Evolutionary conservation across 1,140 invertebrate genomes (phyloP).

Genomic region (Formica exsecta): DNA sequence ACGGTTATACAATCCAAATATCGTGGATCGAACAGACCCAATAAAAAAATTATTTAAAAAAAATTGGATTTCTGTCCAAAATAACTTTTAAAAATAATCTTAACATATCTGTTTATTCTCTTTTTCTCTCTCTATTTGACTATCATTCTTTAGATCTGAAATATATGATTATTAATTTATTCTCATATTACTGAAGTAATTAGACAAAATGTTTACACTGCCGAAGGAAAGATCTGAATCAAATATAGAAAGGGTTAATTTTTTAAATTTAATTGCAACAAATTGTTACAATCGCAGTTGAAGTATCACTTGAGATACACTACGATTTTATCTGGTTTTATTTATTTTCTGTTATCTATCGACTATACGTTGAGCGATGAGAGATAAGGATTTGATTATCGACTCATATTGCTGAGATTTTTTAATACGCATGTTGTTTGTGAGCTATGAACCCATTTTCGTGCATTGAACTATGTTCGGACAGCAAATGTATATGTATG

Average conservation of each 20-base stretch:
- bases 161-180: background rate
- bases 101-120: background rate
- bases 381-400: slow-evolving; percentile 33
- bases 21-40: background rate
- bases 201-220: slow-evolving; percentile 4
- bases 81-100: background rate
- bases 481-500: too few relatives aligned
- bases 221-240: background rate
- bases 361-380: background rate
- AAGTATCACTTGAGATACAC: slow-evolving; percentile 42
- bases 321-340: background rate
- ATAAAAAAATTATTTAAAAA: background rate
- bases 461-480: slow-evolving; percentile 29
- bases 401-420: background rate
- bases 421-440: background rate
- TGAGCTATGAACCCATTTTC: slow-evolving; percentile 3
- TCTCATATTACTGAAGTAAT: background rate
- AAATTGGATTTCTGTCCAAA: background rate
- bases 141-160: slow-evolving; percentile 1
- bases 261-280: background rate
- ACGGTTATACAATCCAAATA: background rate
- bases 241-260: background rate
- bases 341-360: slow-evolving; percentile 45
- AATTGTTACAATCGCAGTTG: slow-evolving; percentile 24
- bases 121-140: background rate